Conservation (phyloP, 2,113 vertebrate species). For the Heterochromis multidens region DNA sequence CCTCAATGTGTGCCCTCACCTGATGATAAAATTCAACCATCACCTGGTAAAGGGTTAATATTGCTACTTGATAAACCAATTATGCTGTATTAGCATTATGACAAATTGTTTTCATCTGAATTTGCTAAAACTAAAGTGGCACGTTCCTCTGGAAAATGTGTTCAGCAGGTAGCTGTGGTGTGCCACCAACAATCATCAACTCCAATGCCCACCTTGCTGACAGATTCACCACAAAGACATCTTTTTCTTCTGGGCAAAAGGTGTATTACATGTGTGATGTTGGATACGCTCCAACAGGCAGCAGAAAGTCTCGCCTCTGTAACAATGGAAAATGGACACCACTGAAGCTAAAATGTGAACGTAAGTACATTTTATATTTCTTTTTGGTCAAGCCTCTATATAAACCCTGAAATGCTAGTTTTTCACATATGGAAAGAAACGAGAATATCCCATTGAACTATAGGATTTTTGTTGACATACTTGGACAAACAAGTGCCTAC, state of each 20-base stretch:
- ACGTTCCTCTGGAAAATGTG: neutral
- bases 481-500: too few relatives aligned
- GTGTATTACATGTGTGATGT: slow-evolving; percentile 43
- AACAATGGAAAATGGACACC: slow-evolving; percentile 34
- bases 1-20: slow-evolving; percentile 36
- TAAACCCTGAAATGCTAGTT: neutral
- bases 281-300: neutral
- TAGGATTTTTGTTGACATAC: neutral
- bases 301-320: slow-evolving; percentile 39
- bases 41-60: neutral
- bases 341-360: slow-evolving; percentile 35
- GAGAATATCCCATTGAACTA: neutral
- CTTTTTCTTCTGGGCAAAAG: slow-evolving; percentile 15
- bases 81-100: neutral
- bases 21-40: rapidly evolving
- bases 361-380: slow-evolving; percentile 22
- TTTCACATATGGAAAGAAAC: neutral
- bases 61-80: neutral
- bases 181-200: neutral
- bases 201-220: slow-evolving; percentile 16
- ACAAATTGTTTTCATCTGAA: neutral
- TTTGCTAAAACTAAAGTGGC: neutral
- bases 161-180: slow-evolving; percentile 18
- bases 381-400: neutral
- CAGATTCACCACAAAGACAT: neutral